These are phyloP conservation scores for Apeira syringaria DNA, from an alignment of 2,888 invertebrate genomes.

Conservation along the genomic window DNA sequence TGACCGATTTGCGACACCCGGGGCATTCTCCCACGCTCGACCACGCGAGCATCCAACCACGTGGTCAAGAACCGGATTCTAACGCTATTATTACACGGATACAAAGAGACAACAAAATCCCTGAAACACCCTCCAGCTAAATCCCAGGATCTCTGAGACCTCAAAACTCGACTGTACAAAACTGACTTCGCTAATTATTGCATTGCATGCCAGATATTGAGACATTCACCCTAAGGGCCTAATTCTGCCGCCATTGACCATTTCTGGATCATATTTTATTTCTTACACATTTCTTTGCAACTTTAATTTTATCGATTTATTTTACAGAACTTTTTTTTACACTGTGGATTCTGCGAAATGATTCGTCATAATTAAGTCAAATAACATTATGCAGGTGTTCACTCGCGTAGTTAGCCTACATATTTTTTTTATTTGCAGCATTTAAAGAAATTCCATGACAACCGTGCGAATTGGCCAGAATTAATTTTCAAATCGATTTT, in stretches of 20 bases:
- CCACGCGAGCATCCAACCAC: constrained; percentile 36
- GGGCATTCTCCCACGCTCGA: constrained; percentile 65
- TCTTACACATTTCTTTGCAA: too few species aligned
- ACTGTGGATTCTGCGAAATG: too few species aligned
- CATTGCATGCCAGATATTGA: constrained; percentile 42
- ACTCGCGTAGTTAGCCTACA: too few species aligned
- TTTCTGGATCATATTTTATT: constrained; percentile 1
- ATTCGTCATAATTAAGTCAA: too few species aligned
- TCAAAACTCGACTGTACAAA: constrained; percentile 29
- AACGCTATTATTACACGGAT: constrained; percentile 35
- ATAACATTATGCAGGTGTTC: too few species aligned
- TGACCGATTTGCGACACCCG: constrained; percentile 47
- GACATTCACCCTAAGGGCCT: constrained; percentile 28
- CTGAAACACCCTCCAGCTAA: constrained; percentile 53
- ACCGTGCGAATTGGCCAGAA: too few species aligned
- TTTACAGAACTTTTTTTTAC: too few species aligned
- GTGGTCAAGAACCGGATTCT: constrained; percentile 28
- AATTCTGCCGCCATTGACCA: constrained; percentile 28
- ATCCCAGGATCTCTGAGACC: constrained; percentile 56
- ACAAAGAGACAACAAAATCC: constrained; percentile 21
- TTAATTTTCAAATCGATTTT: too few species aligned
- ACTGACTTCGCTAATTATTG: constrained; percentile 21
- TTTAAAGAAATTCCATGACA: too few species aligned
- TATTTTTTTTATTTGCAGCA: too few species aligned
- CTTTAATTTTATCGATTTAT: too few species aligned